Percentiles rank a stretch among this genome's conserved stretches.
These are phyloP conservation scores for Pygoscelis adeliae DNA, from an alignment of 2,113 vertebrate genomes.

Conservation along the genomic window DNA sequence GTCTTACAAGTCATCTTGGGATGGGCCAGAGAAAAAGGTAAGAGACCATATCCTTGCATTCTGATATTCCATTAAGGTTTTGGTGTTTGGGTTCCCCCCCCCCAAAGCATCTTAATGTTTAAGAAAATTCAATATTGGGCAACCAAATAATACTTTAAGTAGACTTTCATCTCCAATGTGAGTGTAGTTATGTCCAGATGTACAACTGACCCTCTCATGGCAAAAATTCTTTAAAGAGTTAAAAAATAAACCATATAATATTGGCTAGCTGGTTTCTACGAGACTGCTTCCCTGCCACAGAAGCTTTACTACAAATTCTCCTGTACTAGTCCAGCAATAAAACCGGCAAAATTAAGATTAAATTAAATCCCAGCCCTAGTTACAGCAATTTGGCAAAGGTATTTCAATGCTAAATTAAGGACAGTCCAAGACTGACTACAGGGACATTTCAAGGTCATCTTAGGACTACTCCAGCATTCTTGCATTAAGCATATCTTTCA, in stretches of 20 bases:
- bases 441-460: background rate
- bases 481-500: background rate
- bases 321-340: background rate
- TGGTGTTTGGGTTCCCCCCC: background rate
- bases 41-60: background rate
- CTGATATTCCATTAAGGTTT: background rate
- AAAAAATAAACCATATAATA: background rate
- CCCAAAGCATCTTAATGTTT: background rate
- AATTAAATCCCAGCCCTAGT: background rate
- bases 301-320: background rate
- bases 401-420: background rate
- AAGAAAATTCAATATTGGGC: background rate
- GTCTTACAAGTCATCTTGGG: background rate
- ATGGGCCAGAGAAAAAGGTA: background rate
- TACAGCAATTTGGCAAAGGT: background rate
- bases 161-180: background rate
- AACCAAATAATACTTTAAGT: background rate
- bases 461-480: background rate
- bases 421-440: background rate
- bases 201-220: background rate
- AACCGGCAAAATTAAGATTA: background rate
- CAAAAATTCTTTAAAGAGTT: background rate
- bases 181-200: background rate
- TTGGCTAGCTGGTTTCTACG: background rate
- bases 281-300: background rate